A percentile compares a stretch with the other conserved stretches of the same genome.
phyloP scores from a whole-genome alignment of 2,797 vertebrate genomes.

The Malurus leucopterus region DNA sequence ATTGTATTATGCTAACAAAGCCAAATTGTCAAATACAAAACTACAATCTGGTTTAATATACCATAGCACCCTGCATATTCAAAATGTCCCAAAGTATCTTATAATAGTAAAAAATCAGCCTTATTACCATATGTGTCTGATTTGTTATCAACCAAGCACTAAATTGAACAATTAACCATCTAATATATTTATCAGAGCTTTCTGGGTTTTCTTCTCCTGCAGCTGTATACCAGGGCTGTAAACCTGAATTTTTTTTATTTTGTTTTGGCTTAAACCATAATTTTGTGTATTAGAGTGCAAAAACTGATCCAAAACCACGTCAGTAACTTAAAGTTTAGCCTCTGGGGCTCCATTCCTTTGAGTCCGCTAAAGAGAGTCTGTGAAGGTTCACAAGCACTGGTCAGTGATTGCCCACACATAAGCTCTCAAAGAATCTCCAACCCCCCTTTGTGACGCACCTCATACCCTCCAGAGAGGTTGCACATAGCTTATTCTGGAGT shows the following conservation, averaged over 20 bases:
- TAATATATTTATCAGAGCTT: conserved; percentile 2
- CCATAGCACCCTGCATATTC: background rate
- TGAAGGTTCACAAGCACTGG: background rate
- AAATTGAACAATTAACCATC: conserved; percentile 24
- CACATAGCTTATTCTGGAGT: background rate
- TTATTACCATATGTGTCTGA: background rate
- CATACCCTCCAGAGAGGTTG: background rate
- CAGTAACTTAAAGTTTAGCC: background rate
- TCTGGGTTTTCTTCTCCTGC: background rate
- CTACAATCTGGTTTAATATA: conserved; percentile 36
- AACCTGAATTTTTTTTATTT: background rate
- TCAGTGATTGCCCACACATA: accelerated
- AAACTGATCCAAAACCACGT: background rate
- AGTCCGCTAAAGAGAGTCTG: background rate
- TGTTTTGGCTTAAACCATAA: background rate
- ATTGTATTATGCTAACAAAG: conserved; percentile 35
- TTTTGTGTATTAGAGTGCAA: background rate
- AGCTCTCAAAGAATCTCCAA: background rate
- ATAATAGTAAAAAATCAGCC: background rate
- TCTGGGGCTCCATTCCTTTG: background rate
- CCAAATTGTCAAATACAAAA: conserved; percentile 37
- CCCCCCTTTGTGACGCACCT: background rate
- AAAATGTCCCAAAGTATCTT: conserved; percentile 28
- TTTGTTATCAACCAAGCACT: background rate
- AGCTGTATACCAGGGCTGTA: background rate